These are phyloP conservation scores for Gymnorhina tibicen DNA, from an alignment of 2,113 vertebrate genomes.

Conservation along the genomic window DNA sequence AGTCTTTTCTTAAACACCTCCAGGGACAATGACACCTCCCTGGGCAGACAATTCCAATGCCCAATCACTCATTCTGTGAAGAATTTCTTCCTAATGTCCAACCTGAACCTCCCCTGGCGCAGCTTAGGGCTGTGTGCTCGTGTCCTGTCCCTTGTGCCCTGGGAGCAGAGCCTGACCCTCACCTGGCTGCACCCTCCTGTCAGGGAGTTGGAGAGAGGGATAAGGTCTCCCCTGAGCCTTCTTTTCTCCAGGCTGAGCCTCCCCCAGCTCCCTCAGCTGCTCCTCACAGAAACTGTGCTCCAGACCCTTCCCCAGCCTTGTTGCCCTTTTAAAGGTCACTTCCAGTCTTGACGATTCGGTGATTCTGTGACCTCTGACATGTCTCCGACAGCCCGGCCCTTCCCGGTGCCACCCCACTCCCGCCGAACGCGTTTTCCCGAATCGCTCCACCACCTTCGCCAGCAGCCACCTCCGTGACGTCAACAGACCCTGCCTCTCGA, in stretches of 20 bases:
- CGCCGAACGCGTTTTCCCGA: rapidly evolving
- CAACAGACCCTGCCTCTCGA: rapidly evolving
- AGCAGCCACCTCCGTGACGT: rapidly evolving
- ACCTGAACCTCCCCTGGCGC: neutral
- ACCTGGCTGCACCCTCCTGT: neutral
- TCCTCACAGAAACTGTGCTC: neutral
- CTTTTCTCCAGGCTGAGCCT: neutral
- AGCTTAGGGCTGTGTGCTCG: neutral
- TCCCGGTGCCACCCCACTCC: rapidly evolving
- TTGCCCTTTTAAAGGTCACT: too few species aligned
- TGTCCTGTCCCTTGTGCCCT: neutral
- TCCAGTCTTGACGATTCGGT: too few species aligned
- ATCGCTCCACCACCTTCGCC: rapidly evolving
- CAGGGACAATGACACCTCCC: neutral
- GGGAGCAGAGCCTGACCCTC: neutral
- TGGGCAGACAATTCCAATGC: neutral
- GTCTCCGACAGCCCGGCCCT: rapidly evolving
- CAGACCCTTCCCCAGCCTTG: too few species aligned
- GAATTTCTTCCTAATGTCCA: neutral
- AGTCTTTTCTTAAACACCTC: neutral
- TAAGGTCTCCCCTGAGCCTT: neutral
- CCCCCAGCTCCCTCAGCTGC: neutral
- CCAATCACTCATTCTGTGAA: too few species aligned
- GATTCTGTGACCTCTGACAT: rapidly evolving
- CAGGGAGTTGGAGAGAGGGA: neutral